Percentiles rank a stretch among this genome's conserved stretches.
Conservation (phyloP, 2,888 invertebrate genomes). For the Monopis laevigella region DNA sequence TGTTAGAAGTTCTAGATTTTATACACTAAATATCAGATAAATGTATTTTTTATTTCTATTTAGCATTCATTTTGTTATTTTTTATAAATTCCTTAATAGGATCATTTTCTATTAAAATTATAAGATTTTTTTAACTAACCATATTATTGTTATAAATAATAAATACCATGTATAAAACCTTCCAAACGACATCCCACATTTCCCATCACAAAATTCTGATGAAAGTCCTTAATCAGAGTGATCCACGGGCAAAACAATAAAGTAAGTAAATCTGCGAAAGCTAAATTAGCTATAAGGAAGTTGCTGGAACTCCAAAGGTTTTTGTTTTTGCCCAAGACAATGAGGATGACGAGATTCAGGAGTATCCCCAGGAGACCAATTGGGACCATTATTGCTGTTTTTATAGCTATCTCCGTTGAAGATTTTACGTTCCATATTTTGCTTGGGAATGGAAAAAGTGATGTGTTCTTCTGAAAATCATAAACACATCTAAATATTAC, state of each 20-base stretch:
- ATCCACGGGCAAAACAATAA: conserved; percentile 79
- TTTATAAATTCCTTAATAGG: too few species aligned
- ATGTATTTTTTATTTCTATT: too few species aligned
- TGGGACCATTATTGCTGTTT: conserved; percentile 67
- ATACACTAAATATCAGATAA: too few species aligned
- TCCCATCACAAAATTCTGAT: conserved; percentile 80
- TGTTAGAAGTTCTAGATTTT: too few species aligned
- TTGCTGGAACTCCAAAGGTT: conserved; percentile 76
- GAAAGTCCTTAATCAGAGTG: conserved; percentile 79
- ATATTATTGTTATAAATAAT: not conserved
- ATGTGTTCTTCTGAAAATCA: conserved; percentile 43
- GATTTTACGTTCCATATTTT: conserved; percentile 73
- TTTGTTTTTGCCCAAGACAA: conserved; percentile 69
- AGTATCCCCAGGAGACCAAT: conserved; percentile 72
- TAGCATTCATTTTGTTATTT: too few species aligned
- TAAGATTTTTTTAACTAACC: not conserved
- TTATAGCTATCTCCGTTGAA: conserved; percentile 67
- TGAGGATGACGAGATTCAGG: conserved; percentile 72
- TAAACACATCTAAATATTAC: not conserved
- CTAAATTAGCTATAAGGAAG: conserved; percentile 78
- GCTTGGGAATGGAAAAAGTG: conserved; percentile 65
- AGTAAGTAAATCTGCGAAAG: conserved; percentile 73
- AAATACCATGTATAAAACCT: conserved; percentile 77
- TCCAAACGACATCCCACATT: conserved; percentile 79
- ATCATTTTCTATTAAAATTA: not conserved